Percentiles rank a stretch among this genome's conserved stretches.
These are phyloP conservation scores for Drosophila merina DNA, from an alignment of 2,888 invertebrate species.

Conservation along the genomic window DNA sequence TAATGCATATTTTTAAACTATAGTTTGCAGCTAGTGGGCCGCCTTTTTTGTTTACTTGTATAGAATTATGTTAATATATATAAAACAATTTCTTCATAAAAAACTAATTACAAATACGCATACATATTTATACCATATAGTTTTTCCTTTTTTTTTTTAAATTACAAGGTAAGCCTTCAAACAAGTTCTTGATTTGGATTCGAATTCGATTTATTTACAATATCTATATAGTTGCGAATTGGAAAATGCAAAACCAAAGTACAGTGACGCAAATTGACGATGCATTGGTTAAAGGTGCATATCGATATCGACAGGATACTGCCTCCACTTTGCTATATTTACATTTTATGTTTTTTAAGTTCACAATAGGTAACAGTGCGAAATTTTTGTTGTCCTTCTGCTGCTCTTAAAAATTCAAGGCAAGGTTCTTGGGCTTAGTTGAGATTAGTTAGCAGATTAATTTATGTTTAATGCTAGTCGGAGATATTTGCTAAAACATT, in stretches of 20 bases:
- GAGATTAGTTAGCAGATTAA: constrained; percentile 15
- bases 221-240: constrained; percentile 48
- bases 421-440: constrained; percentile 20
- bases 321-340: constrained; percentile 56
- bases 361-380: constrained; percentile 64
- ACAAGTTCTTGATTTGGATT: constrained; percentile 52
- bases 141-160: constrained; percentile 11
- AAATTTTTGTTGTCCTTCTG: constrained; percentile 7
- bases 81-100: constrained; percentile 69
- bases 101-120: constrained; percentile 76
- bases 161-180: constrained; percentile 57
- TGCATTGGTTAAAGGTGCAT: constrained; percentile 27
- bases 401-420: constrained; percentile 14
- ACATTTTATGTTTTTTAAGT: constrained; percentile 42
- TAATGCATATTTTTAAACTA: constrained; percentile 36
- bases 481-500: constrained; percentile 38
- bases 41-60: constrained; percentile 47
- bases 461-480: constrained; percentile 27
- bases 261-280: constrained; percentile 40
- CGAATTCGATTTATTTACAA: constrained; percentile 56
- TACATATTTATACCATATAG: constrained; percentile 18
- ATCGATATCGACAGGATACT: constrained; percentile 19
- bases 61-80: constrained; percentile 52
- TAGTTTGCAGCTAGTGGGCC: constrained; percentile 64
- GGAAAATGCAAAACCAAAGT: constrained; percentile 13